Evolutionary conservation across 2,888 invertebrate genomes (phyloP).

Genomic region (Leptopilina myrica): DNA sequence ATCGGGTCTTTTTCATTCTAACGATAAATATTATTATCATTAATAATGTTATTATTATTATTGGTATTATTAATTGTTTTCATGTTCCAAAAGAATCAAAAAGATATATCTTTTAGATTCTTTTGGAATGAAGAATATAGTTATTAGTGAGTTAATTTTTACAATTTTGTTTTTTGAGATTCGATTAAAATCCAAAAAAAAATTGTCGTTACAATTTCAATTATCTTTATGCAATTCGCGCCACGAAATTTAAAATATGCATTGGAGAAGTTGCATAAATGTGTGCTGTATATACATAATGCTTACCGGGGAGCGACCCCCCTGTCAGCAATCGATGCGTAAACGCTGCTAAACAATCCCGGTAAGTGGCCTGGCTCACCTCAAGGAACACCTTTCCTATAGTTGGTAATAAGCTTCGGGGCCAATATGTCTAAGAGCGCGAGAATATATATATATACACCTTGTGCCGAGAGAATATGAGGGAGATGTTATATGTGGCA

Average conservation of each 20-base stretch:
- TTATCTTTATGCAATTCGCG: too few relatives aligned
- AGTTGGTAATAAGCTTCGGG: constrained; percentile 61
- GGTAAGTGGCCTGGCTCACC: constrained; percentile 60
- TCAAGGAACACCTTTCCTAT: constrained; percentile 58
- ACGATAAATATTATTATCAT: too few relatives aligned
- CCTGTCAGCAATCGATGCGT: constrained; percentile 64
- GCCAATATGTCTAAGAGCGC: constrained; percentile 37
- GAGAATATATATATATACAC: constrained; percentile 13
- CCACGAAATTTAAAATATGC: neutral
- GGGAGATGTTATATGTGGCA: neutral
- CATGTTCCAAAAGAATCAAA: too few relatives aligned
- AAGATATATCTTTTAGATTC: too few relatives aligned
- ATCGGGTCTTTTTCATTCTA: too few relatives aligned
- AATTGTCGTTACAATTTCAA: too few relatives aligned
- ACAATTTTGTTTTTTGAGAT: too few relatives aligned
- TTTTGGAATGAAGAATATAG: too few relatives aligned
- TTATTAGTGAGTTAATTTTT: too few relatives aligned
- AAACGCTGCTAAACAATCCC: constrained; percentile 68
- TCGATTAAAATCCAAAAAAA: too few relatives aligned
- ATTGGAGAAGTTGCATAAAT: constrained; percentile 29
- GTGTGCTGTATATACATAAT: constrained; percentile 47
- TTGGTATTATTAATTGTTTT: too few relatives aligned
- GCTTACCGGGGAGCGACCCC: constrained; percentile 55
- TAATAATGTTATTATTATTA: too few relatives aligned
- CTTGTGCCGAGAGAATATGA: constrained; percentile 4